Evolutionary conservation across 1,140 invertebrate species (phyloP), one percentile per base, ranked within the genome.

Genomic region (Euwallacea similis): DNA sequence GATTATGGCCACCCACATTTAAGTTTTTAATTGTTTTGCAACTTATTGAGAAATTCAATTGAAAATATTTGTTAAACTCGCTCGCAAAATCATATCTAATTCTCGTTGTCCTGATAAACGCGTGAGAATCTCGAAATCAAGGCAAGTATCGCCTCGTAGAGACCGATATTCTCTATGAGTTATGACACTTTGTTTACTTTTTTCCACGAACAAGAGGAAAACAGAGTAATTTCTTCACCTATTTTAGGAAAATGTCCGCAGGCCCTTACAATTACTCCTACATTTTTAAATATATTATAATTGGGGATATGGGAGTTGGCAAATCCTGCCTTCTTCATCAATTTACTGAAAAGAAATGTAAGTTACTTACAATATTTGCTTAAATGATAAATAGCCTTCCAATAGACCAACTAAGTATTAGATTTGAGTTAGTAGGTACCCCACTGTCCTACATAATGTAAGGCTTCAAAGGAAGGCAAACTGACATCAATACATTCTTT

Each of bases 281-380:
- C 81, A 99, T 99, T 80, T 99, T 99, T 84, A 99, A 99, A 82
- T 99, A 99, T 81, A 99, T 99, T 74, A 99, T 99, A 73, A 99
- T 99, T 82, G 98, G 94, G 76, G 94, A 97, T 83, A 97, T 97
- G 95, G 95, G 95, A 72, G 95, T 97, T 66, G 97, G 97, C 46
- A 99, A 99, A 84, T 98, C 96, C 59, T 99, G 98, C 83, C 87
- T 99, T 53, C 85, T 99, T 60, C 98, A 99, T 86, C 98, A 99
- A 81, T 99, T 99, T 81, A 99, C 98, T 75, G 98, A 99, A 83
- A 99, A 99, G 83, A 99, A 99, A 88, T 99, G 97, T 99, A 88
- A 93, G 93, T 91, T n/a, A 10, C 10, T 33, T 42, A 58, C 21
- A 33, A 33, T 33, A 33, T 33, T 33, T 4, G 4, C 21, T 33